Conservation (phyloP, 2,797 vertebrate genomes). For the Paramormyrops hopkinsi region DNA sequence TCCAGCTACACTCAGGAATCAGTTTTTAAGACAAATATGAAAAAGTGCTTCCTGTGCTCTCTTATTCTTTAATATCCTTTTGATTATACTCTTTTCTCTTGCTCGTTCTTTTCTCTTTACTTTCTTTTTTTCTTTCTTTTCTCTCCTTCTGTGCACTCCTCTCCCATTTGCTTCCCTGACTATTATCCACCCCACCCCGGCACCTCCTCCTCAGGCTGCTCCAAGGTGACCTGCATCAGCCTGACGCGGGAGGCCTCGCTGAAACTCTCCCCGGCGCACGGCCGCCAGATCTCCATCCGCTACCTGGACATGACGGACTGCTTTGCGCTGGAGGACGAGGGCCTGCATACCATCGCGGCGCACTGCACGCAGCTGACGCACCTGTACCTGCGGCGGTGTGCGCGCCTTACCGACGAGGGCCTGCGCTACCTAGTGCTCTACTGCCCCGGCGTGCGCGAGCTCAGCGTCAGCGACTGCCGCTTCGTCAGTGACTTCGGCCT, state of each 20-base stretch:
- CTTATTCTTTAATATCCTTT: not conserved
- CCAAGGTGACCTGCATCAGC: conserved; percentile 97
- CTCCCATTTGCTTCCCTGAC: not conserved
- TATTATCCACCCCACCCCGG: not conserved
- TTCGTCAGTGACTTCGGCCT: conserved; percentile 89
- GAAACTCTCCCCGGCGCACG: conserved; percentile 82
- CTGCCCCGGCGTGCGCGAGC: conserved; percentile 81
- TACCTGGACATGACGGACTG: conserved; percentile 98
- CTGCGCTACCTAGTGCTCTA: conserved; percentile 88
- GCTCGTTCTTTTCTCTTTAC: not conserved
- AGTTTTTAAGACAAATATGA: not conserved
- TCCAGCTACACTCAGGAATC: not conserved
- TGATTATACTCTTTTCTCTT: not conserved
- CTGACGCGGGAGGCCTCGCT: conserved; percentile 84
- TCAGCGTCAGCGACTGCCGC: conserved; percentile 93
- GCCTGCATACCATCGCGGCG: conserved; percentile 88
- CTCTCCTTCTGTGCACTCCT: not conserved
- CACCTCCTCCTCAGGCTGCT: conserved; percentile 70
- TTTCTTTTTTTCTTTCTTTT: not conserved
- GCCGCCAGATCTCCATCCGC: conserved; percentile 94
- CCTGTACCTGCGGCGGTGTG: conserved; percentile 88
- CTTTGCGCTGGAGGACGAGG: conserved; percentile 92
- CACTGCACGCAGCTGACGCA: conserved; percentile 95
- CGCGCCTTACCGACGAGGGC: conserved; percentile 86
- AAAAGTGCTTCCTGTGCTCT: not conserved